A percentile compares a stretch with the other conserved stretches of the same genome.
These are phyloP conservation scores for Dyspetes luteomarginatus DNA, from an alignment of 2,888 invertebrate species.

Conservation along the genomic window DNA sequence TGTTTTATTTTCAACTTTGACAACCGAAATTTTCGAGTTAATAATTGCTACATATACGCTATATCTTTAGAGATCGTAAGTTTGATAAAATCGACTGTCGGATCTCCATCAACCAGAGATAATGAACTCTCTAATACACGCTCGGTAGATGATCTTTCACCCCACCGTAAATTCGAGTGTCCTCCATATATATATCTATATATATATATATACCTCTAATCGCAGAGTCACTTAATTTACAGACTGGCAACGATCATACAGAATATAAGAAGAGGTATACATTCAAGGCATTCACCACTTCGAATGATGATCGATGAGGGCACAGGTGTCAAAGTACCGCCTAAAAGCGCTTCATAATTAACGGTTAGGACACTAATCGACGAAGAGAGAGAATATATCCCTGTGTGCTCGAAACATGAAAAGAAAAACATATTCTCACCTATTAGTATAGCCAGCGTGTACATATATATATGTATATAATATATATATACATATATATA, in stretches of 20 bases:
- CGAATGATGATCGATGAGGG: conserved; percentile 78
- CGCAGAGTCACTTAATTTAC: conserved; percentile 29
- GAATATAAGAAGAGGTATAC: conserved; percentile 51
- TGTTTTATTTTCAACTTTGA: conserved; percentile 2
- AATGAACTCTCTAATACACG: conserved; percentile 62
- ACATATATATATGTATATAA: conserved; percentile 23
- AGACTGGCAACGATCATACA: conserved; percentile 15
- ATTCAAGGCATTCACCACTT: conserved; percentile 63
- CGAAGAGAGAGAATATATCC: conserved; percentile 10
- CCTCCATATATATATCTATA: neutral
- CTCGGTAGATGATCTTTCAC: conserved; percentile 30
- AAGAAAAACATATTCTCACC: conserved; percentile 50
- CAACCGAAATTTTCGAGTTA: neutral
- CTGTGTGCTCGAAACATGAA: conserved; percentile 21
- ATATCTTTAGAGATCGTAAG: conserved; percentile 12
- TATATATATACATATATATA: neutral
- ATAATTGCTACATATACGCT: conserved; percentile 25
- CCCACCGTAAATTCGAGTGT: conserved; percentile 35
- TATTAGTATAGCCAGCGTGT: conserved; percentile 47
- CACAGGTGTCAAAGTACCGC: conserved; percentile 77
- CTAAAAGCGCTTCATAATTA: conserved; percentile 68
- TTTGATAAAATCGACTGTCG: conserved; percentile 56
- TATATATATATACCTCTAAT: conserved; percentile 34
- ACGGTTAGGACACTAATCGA: conserved; percentile 65
- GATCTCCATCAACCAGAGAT: conserved; percentile 63